Base-by-base conservation (phyloP, 2,797 vertebrate species). In the Pseudotriccus pelzelni region DNA sequence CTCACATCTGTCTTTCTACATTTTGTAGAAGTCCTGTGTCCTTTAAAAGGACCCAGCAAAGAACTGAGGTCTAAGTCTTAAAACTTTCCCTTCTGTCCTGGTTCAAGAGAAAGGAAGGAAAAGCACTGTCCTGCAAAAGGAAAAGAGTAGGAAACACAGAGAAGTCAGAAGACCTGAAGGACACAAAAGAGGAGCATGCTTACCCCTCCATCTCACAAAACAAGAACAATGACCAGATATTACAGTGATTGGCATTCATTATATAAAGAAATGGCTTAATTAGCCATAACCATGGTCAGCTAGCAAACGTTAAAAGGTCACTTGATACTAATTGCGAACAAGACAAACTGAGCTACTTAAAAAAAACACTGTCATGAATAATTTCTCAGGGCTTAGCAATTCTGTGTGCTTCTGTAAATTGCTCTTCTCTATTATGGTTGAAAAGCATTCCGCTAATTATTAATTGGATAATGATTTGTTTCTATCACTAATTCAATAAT, bases 391-490 rank as follows among this genome's bases (percentile, higher is more conserved):
- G 56, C 8, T 83, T 89, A 89, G 81, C 37, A 89, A 79, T 89
- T 92, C 58, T 80, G 79, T 52, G 41, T 55, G 78, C 72, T 89
- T 92, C 75, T 87, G 46, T 83, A 92, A 94, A 94, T 92, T 87
- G 72, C 43, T 92, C 66, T 92, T 94, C 81, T 83, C 68, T 90
- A 68, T 87, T 78, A 87, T 55, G 68, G 82, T 9, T 91, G 78
- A 95, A 85, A 87, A 96, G 89, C 78, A 87, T 77, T 85, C 87
- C 84, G 75, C 92, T 94, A 89, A 95, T 96, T 94, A 96, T 96
- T 96, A 95, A 96, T 81, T 93, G 92, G 92, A 95, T 96, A 96
- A 96, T 96, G 88, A 97, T 95, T 97, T 97, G 93, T 96, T 96
- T 93, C 95, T 94, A 94, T 78, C 73, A 85, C 75, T 93, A 92